phyloP scores from a whole-genome alignment of 2,888 invertebrate species.

The Caenorhabditis sp. region DNA sequence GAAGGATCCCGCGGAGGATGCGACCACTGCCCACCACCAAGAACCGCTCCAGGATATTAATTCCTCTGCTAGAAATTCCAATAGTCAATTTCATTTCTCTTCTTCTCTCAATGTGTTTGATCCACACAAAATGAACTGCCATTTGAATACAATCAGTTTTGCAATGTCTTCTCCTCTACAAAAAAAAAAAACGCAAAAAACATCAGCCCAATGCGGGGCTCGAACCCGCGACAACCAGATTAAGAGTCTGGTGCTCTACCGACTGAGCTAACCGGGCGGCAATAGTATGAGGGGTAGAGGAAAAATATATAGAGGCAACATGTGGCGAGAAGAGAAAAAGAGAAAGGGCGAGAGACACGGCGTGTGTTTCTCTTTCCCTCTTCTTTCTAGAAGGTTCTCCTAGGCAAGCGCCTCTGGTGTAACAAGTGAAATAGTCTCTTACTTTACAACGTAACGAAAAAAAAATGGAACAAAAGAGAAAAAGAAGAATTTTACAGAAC shows the following conservation, averaged over 20 bases:
- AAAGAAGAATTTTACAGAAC: too few species aligned
- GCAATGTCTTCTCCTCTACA: not conserved
- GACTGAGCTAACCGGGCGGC: conserved; percentile 82
- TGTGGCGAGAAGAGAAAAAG: not conserved
- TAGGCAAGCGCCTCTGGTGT: not conserved
- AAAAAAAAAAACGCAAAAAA: conserved; percentile 42
- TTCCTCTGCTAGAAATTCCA: not conserved
- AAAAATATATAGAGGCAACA: conserved; percentile 7
- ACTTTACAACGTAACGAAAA: not conserved
- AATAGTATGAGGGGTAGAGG: conserved; percentile 4
- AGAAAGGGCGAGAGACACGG: not conserved
- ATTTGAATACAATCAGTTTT: not conserved
- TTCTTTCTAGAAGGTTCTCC: not conserved
- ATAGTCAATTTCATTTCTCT: not conserved
- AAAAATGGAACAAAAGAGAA: not conserved
- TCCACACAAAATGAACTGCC: conserved; percentile 46
- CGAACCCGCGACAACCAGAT: conserved; percentile 83
- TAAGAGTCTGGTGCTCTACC: conserved; percentile 83
- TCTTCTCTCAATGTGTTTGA: conserved; percentile 32
- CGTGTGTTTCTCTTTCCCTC: not conserved
- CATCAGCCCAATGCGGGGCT: conserved; percentile 81
- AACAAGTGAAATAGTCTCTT: not conserved
- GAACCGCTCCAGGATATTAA: conserved; percentile 76
- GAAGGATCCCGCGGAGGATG: conserved; percentile 68
- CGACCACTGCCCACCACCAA: conserved; percentile 73